Conservation (phyloP, 1,140 invertebrate species). For the Orius laevigatus region DNA sequence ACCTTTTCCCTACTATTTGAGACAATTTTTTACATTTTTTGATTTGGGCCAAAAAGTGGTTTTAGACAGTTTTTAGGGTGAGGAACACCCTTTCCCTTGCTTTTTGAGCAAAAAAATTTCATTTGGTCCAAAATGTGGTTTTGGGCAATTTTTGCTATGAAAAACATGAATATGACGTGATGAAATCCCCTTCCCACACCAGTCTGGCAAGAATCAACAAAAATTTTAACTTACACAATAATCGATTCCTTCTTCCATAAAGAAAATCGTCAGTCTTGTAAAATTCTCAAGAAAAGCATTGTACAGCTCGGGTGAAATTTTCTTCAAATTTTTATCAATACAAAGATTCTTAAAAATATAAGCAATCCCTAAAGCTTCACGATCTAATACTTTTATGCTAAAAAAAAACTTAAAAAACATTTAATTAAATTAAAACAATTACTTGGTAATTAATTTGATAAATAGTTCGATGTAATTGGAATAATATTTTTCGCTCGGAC, state of each 20-base stretch:
- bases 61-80: too few relatives aligned
- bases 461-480: constrained; percentile 51
- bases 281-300: constrained; percentile 41
- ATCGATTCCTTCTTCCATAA: constrained; percentile 37
- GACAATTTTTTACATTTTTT: too few relatives aligned
- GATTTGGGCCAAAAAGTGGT: too few relatives aligned
- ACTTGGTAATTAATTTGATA: constrained; percentile 41
- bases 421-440: constrained; percentile 2
- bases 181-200: too few relatives aligned
- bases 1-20: too few relatives aligned
- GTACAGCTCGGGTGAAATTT: constrained; percentile 31
- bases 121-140: too few relatives aligned
- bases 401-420: constrained; percentile 13
- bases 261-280: constrained; percentile 52
- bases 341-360: constrained; percentile 45
- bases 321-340: constrained; percentile 38
- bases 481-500: constrained; percentile 48
- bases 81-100: too few relatives aligned
- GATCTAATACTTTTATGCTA: constrained; percentile 40
- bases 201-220: too few relatives aligned
- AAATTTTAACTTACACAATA: too few relatives aligned
- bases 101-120: too few relatives aligned
- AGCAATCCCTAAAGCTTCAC: constrained; percentile 46
- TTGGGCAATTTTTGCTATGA: too few relatives aligned
- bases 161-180: too few relatives aligned